Conservation (phyloP, 1,140 invertebrate genomes). For the Drosophila leontia region DNA sequence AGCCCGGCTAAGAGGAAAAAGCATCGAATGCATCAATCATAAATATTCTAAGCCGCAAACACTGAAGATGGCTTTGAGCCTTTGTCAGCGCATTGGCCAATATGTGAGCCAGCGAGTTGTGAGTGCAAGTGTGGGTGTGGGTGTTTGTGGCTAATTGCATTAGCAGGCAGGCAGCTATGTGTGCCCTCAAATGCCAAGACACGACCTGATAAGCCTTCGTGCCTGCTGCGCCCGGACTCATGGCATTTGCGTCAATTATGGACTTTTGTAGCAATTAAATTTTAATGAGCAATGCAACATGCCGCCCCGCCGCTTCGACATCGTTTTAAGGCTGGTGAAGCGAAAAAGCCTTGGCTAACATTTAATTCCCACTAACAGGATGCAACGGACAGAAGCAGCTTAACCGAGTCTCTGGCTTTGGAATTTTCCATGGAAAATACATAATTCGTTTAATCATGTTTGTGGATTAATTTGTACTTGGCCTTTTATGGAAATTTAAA, state of each 20-base stretch:
- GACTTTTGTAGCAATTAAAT: constrained; percentile 70
- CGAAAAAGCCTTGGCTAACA: constrained; percentile 4
- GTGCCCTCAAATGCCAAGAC: constrained; percentile 59
- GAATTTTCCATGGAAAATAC: neutral
- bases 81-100: constrained; percentile 25
- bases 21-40: constrained; percentile 71
- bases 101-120: neutral
- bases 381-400: constrained; percentile 10
- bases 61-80: constrained; percentile 48
- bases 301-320: constrained; percentile 3
- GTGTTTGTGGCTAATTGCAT: constrained; percentile 66
- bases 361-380: constrained; percentile 11
- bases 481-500: neutral
- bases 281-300: constrained; percentile 63
- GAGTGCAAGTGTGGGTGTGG: constrained; percentile 6
- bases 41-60: constrained; percentile 74
- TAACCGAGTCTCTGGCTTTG: neutral
- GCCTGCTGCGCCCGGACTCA: constrained; percentile 15
- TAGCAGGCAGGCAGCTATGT: constrained; percentile 36
- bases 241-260: constrained; percentile 65
- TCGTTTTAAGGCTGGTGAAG: constrained; percentile 16
- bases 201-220: constrained; percentile 59
- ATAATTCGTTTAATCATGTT: constrained; percentile 2
- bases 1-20: constrained; percentile 39
- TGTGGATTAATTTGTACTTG: neutral